These are phyloP conservation scores for Petrocephalus schoutedeni DNA, from an alignment of 2,797 vertebrate species.

Conservation along the genomic window DNA sequence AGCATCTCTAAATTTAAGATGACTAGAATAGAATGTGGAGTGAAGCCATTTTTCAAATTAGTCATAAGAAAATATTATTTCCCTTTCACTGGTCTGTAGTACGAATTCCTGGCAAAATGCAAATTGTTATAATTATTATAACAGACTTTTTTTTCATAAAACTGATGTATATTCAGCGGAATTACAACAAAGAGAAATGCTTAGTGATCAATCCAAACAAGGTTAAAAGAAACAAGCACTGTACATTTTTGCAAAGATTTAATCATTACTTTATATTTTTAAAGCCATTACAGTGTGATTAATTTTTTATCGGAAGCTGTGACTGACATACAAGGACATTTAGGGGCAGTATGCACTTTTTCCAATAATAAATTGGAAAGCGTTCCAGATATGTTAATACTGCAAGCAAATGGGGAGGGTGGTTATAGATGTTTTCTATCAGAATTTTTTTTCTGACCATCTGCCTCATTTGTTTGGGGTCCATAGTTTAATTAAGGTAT, in stretches of 20 bases:
- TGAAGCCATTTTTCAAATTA: neutral
- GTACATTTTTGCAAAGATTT: neutral
- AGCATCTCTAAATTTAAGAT: neutral
- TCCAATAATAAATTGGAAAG: neutral
- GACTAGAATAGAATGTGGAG: constrained; percentile 6
- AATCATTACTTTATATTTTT: neutral
- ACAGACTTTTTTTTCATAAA: neutral
- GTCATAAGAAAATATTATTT: neutral
- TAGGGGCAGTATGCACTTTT: neutral
- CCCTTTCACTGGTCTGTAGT: neutral
- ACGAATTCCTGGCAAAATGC: neutral
- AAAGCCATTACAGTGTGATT: neutral
- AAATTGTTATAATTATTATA: neutral
- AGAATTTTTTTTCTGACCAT: neutral
- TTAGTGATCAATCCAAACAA: neutral
- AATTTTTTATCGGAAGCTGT: neutral
- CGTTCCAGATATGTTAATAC: constrained; percentile 5
- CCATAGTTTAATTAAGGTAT: constrained; percentile 8
- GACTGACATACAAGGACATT: neutral
- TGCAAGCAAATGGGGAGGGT: neutral
- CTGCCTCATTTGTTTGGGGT: constrained; percentile 10
- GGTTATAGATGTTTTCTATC: neutral
- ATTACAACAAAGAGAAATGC: neutral
- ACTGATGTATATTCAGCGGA: neutral
- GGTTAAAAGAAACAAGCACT: constrained; percentile 3